Evolutionary conservation across 2,113 vertebrate genomes (phyloP), one percentile per base, ranked within the genome.

Genomic region (Larimichthys polyactis): DNA sequence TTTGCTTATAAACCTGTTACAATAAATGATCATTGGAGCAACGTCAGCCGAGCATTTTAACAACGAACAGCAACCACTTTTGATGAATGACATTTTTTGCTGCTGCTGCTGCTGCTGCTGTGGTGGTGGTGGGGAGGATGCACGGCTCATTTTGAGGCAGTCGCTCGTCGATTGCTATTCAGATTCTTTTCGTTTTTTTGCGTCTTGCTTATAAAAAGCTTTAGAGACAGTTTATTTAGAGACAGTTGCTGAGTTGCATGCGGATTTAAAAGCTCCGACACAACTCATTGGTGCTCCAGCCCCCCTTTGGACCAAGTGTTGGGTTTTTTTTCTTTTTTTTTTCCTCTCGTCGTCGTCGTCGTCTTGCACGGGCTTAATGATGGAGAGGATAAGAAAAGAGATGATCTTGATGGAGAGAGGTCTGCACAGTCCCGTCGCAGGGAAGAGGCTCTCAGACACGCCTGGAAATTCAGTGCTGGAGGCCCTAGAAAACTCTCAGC

Each of bases 1-100:
- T 99, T 99, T 99, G 98, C 97, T 98, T 98, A 98, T 99, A 99
- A 99, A 99, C 97, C 98, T 98, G 97, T 99, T 99, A 99, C 97
- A 99, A 99, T 99, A 99, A 99, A 99, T 98, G 98, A 99, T 99
- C 97, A 97, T 99, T 99, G 97, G 96, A 96, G 96, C 95, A 91
- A 96, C 97, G 97, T 99, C 97, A 97, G 97, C 96, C 96, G 96
- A 96, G 96, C 97, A 96, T 97, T 96, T 97, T 98, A 98, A 97
- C 97, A 97, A 97, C 97, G 96, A 97, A 95, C 94, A 94, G 91
- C 97, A 93, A 95, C 94, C 88, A 90, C 91, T 93, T 97, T 97
- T 99, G 97, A 98, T 98, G 97, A 98, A 98, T 98, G 97, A 99
- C 97, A 98, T 96, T 97, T 97, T 36, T 27, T 27, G 36, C 7